phyloP scores from a whole-genome alignment of 2,797 vertebrate genomes.

The Novumbra hubbsi region DNA sequence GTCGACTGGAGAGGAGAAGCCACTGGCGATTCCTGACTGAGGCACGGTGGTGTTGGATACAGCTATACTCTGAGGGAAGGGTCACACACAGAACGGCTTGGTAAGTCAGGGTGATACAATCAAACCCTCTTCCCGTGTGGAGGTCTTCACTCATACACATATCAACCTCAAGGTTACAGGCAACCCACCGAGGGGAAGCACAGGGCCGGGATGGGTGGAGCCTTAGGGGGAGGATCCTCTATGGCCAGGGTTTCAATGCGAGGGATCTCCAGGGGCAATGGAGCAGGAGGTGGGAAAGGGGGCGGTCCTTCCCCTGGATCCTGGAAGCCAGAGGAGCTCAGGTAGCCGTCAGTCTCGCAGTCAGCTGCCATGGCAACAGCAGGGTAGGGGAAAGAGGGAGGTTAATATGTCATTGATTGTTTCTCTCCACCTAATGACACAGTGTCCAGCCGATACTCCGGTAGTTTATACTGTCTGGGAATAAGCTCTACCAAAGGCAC shows the following conservation, averaged over 20 bases:
- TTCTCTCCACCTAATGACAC: not conserved
- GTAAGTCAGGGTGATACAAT: not conserved
- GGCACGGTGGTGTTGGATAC: constrained; percentile 67
- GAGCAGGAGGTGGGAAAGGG: constrained; percentile 4
- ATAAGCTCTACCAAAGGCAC: not conserved
- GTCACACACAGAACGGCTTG: not conserved
- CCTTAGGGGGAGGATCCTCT: constrained; percentile 45
- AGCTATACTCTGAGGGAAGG: constrained; percentile 76
- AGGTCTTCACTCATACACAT: not conserved
- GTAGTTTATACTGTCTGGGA: not conserved
- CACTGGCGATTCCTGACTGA: constrained; percentile 55
- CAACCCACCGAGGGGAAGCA: constrained; percentile 81
- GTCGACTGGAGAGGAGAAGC: constrained; percentile 85
- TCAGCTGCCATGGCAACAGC: constrained; percentile 70
- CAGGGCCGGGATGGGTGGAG: constrained; percentile 60
- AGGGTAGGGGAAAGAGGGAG: not conserved
- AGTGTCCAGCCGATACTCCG: not conserved
- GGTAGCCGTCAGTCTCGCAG: constrained; percentile 79
- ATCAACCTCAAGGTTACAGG: not conserved
- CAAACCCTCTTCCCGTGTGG: not conserved
- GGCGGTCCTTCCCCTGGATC: constrained; percentile 54
- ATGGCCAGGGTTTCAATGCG: constrained; percentile 38
- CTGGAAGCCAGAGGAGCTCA: constrained; percentile 77
- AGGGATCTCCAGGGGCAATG: not conserved
- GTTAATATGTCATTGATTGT: not conserved